Evolutionary conservation across 2,888 invertebrate genomes (phyloP).

Genomic region (Abrostola triplasia): DNA sequence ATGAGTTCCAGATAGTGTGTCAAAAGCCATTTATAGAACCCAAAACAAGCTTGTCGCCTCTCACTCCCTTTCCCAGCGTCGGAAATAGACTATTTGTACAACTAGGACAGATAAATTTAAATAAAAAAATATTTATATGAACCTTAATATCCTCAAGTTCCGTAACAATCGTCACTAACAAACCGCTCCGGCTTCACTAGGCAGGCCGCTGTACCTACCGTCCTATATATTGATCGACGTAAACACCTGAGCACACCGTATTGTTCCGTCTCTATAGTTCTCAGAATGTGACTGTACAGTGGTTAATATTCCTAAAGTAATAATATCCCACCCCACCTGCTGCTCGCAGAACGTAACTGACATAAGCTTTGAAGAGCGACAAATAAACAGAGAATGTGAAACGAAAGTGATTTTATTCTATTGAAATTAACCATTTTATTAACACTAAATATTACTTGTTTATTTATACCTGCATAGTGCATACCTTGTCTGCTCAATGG

Average conservation of each 20-base stretch:
- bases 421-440: too few species aligned
- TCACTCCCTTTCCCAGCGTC: too few species aligned
- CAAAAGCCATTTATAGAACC: too few species aligned
- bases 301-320: not conserved
- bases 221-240: not conserved
- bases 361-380: not conserved
- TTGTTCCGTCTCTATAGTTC: not conserved
- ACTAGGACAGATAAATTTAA: too few species aligned
- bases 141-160: not conserved
- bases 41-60: too few species aligned
- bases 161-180: conserved; percentile 1
- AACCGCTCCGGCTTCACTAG: not conserved
- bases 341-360: not conserved
- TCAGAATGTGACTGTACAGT: not conserved
- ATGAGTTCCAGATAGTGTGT: too few species aligned
- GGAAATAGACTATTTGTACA: too few species aligned
- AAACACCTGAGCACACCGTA: conserved; percentile 29
- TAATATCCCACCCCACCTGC: not conserved
- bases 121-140: too few species aligned
- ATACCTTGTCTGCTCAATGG: too few species aligned
- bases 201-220: not conserved
- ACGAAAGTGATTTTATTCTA: too few species aligned
- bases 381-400: not conserved
- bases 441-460: too few species aligned
- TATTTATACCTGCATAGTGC: too few species aligned